A percentile compares a stretch with the other conserved stretches of the same genome.
Evolutionary conservation across 1,140 invertebrate species (phyloP).

Genomic region (Eumaeus atala): DNA sequence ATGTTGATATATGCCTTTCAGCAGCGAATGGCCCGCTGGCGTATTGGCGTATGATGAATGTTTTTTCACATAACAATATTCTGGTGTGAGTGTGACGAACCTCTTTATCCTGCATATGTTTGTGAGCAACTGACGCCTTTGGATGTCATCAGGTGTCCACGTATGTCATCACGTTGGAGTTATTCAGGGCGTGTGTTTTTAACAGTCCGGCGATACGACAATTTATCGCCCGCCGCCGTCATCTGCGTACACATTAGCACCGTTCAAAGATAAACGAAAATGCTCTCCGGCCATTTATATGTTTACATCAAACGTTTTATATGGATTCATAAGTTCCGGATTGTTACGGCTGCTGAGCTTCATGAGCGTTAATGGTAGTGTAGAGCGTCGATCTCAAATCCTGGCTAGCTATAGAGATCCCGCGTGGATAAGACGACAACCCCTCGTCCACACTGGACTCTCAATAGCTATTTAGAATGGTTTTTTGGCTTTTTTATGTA

Average conservation of each 20-base stretch:
- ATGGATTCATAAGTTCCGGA: not conserved
- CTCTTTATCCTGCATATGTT: slow-evolving; percentile 14
- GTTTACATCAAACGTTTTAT: not conserved
- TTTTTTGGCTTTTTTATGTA: too few relatives aligned
- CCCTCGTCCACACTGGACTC: too few relatives aligned
- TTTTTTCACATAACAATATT: too few relatives aligned
- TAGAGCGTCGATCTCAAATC: not conserved
- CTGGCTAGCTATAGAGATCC: too few relatives aligned
- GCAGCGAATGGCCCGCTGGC: too few relatives aligned
- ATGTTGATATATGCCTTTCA: too few relatives aligned
- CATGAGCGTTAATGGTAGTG: not conserved
- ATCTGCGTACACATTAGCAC: slow-evolving; percentile 19
- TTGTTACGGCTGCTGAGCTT: not conserved
- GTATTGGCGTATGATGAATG: too few relatives aligned
- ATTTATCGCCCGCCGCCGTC: slow-evolving; percentile 30
- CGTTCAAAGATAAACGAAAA: not conserved
- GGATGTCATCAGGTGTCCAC: slow-evolving; percentile 18
- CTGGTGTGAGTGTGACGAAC: not conserved
- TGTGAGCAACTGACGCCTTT: slow-evolving; percentile 15
- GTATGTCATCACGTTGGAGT: slow-evolving; percentile 25
- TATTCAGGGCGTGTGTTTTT: slow-evolving; percentile 48
- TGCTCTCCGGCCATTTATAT: too few relatives aligned
- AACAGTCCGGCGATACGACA: slow-evolving; percentile 40
- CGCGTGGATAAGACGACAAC: too few relatives aligned
- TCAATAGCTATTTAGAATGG: too few relatives aligned